Base-by-base conservation (phyloP, 1,140 invertebrate species). In the Cylas formicarius region DNA sequence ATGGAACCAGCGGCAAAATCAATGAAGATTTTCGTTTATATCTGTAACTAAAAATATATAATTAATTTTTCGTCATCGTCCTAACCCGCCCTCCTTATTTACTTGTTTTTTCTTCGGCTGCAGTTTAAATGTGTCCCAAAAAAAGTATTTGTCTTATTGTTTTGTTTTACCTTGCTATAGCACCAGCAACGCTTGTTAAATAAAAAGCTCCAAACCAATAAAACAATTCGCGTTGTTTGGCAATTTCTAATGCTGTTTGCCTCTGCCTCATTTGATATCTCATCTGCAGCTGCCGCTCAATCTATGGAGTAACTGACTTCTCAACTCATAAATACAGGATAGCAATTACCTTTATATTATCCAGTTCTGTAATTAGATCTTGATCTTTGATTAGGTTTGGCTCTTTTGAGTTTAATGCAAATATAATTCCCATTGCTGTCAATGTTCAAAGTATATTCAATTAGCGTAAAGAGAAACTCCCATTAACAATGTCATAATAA, bases 231-330 rank as follows among this genome's bases (percentile, higher is more conserved):
- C 84, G 66, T 37, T 75, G 72, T 58, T 74, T 72, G 4, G 84
- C 83, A 26, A 87, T 73, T 63, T 81, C 73, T 64, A 82, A 65
- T 0, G 85, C 83, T 61, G 78, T 72, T 63, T 81, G 73, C 42
- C 81, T 66, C 63, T 86, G 80, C 53, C 82, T 72, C 69, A 87
- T 78, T 62, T 84, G 80, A 67, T 84, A 83, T 60, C 82, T 81
- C 73, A 87, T 75, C 57, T 86, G 82, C 51, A 88, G 79, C 67
- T 86, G 83, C 31, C 80, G 64, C 55, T 82, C 80, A 61, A 82
- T 67, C 79, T 81, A 48, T 40, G 55, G 58, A 38, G 13, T 44
- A 50, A 44, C 41, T 44, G 22, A 33, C 23, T 26, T 17, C 41
- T 32, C 35, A 41, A 35, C 7, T 33, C 13, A 19, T 9, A 9